Percentiles rank a stretch among this genome's conserved stretches.
These are phyloP conservation scores for Drosophila percnosoma DNA, from an alignment of 2,888 invertebrate species.

Conservation along the genomic window DNA sequence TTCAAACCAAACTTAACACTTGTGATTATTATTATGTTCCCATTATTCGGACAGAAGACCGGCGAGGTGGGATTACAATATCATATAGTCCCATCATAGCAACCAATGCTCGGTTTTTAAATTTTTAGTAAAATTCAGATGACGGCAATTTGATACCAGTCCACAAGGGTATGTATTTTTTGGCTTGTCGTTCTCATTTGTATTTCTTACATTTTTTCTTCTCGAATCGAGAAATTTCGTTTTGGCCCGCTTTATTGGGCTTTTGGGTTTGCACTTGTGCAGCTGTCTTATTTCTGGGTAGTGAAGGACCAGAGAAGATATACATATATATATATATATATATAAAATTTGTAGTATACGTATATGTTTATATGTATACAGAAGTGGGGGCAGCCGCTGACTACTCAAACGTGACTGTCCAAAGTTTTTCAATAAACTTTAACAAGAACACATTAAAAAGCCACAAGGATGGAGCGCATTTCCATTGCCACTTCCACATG, in stretches of 20 bases:
- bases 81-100: neutral
- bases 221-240: conserved; percentile 57
- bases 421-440: conserved; percentile 81
- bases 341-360: neutral
- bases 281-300: conserved; percentile 71
- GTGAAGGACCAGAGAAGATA: conserved; percentile 29
- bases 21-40: neutral
- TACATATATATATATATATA: conserved; percentile 3
- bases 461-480: conserved; percentile 69
- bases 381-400: conserved; percentile 65
- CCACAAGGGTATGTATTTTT: neutral
- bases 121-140: neutral
- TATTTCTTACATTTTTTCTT: conserved; percentile 13
- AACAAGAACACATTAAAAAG: conserved; percentile 82
- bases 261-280: conserved; percentile 68
- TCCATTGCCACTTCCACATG: conserved; percentile 63
- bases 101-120: neutral
- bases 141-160: neutral
- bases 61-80: neutral
- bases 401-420: conserved; percentile 80
- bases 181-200: conserved; percentile 9
- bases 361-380: conserved; percentile 12
- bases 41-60: neutral
- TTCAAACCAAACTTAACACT: neutral
- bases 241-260: conserved; percentile 73